Percentiles rank a stretch among this genome's conserved stretches.
Conservation (phyloP, 2,888 invertebrate genomes). For the Andrena hattorfiana region DNA sequence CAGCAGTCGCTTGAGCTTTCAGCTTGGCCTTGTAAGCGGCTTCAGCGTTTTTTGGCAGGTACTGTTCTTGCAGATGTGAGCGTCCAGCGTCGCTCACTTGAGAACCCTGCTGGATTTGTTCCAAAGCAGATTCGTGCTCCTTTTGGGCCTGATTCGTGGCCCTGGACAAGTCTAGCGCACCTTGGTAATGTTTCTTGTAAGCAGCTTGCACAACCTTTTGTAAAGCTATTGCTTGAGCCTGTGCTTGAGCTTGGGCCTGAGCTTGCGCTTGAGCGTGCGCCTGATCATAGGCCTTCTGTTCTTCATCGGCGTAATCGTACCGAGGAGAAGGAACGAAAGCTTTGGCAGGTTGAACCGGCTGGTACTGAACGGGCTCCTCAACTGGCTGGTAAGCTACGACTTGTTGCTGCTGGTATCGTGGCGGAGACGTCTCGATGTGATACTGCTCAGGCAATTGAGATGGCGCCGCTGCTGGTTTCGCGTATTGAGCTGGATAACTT, state of each 20-base stretch:
- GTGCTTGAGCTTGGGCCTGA: constrained; percentile 79
- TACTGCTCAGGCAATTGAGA: constrained; percentile 78
- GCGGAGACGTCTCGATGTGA: constrained; percentile 80
- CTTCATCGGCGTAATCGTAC: constrained; percentile 72
- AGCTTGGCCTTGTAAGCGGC: constrained; percentile 79
- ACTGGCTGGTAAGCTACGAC: constrained; percentile 69
- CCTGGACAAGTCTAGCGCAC: constrained; percentile 81
- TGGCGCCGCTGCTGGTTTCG: constrained; percentile 69
- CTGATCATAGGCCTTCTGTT: constrained; percentile 53
- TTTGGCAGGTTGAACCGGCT: constrained; percentile 59
- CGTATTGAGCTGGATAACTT: constrained; percentile 73
- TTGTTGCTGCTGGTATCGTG: constrained; percentile 73
- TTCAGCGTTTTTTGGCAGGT: constrained; percentile 79
- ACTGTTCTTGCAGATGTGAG: constrained; percentile 77
- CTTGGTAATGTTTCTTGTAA: constrained; percentile 79
- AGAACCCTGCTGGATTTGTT: constrained; percentile 81
- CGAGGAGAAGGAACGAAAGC: constrained; percentile 73
- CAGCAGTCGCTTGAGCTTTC: constrained; percentile 79
- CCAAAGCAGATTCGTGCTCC: constrained; percentile 80
- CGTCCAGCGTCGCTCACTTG: constrained; percentile 82
- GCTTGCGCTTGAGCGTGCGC: constrained; percentile 65
- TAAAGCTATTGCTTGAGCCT: constrained; percentile 81
- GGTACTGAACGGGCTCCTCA: constrained; percentile 72
- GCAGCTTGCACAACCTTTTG: constrained; percentile 81
- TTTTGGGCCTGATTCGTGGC: constrained; percentile 76